These are phyloP conservation scores for Cyclina sinensis DNA, from an alignment of 1,140 invertebrate genomes.

Conservation along the genomic window DNA sequence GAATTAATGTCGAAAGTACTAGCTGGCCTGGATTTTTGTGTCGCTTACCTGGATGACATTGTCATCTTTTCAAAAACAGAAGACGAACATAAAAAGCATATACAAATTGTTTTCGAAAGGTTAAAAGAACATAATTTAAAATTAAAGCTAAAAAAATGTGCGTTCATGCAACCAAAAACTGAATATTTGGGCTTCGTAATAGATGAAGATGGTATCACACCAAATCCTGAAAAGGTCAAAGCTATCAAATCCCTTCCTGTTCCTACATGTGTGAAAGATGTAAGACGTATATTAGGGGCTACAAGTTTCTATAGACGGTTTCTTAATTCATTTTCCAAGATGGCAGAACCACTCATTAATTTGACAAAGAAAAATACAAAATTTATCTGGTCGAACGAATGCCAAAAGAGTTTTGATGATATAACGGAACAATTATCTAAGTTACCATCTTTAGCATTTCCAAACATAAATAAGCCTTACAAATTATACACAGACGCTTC, in stretches of 20 bases:
- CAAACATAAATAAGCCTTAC: too few relatives aligned
- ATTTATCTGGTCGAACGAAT: constrained; percentile 50
- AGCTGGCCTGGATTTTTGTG: constrained; percentile 59
- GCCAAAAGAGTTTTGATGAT: constrained; percentile 58
- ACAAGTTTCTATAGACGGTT: constrained; percentile 66
- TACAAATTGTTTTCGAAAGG: background rate
- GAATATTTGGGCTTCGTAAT: constrained; percentile 25
- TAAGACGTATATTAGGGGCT: too few relatives aligned
- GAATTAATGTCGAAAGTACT: constrained; percentile 74
- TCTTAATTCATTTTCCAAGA: constrained; percentile 71
- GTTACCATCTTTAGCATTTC: constrained; percentile 35
- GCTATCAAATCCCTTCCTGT: background rate
- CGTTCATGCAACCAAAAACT: background rate
- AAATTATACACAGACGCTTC: too few relatives aligned
- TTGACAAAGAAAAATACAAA: constrained; percentile 54
- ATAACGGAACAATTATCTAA: constrained; percentile 43
- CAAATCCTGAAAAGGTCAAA: constrained; percentile 23
- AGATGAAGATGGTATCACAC: background rate
- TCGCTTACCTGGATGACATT: constrained; percentile 72
- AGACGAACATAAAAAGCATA: background rate
- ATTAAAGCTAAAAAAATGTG: constrained; percentile 69
- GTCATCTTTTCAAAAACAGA: constrained; percentile 49
- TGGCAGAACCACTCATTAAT: constrained; percentile 52
- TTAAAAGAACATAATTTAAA: constrained; percentile 11
- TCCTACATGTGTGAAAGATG: background rate